Conservation (phyloP, 2,113 vertebrate genomes). For the Limnothrissa miodon region DNA sequence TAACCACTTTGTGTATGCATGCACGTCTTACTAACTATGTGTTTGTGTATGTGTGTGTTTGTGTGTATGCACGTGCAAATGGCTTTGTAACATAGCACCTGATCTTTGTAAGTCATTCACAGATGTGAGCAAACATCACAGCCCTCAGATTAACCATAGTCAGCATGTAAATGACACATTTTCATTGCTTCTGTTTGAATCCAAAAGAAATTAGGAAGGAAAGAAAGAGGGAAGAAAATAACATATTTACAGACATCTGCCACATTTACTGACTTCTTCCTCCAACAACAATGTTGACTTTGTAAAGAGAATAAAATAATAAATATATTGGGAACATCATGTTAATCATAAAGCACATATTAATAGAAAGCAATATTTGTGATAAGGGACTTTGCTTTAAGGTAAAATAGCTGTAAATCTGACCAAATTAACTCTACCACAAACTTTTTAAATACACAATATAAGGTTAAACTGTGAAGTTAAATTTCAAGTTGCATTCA, state of each 20-base stretch:
- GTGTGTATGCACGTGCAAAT: slow-evolving; percentile 20
- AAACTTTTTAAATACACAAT: slow-evolving; percentile 45
- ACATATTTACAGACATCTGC: slow-evolving; percentile 41
- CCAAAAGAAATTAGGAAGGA: slow-evolving; percentile 8
- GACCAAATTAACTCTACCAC: slow-evolving; percentile 45
- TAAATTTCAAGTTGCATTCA: slow-evolving; percentile 43
- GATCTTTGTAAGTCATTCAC: slow-evolving; percentile 16
- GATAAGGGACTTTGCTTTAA: slow-evolving; percentile 37
- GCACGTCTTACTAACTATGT: slow-evolving; percentile 14
- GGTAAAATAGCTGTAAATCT: slow-evolving; percentile 42
- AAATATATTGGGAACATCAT: slow-evolving; percentile 31
- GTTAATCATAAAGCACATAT: slow-evolving; percentile 45
- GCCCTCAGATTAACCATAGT: slow-evolving; percentile 25
- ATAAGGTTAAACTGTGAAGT: slow-evolving; percentile 11
- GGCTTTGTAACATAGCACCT: slow-evolving; percentile 19
- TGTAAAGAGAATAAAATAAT: slow-evolving; percentile 19
- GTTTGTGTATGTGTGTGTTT: slow-evolving; percentile 21
- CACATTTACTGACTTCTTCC: slow-evolving; percentile 41
- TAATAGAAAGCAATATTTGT: slow-evolving; percentile 39
- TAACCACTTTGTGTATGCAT: slow-evolving; percentile 11
- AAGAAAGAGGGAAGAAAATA: slow-evolving; percentile 26
- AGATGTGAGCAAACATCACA: slow-evolving; percentile 10
- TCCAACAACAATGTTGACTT: slow-evolving; percentile 24
- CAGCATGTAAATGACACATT: slow-evolving; percentile 8
- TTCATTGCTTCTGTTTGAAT: slow-evolving; percentile 33